A percentile compares a stretch with the other conserved stretches of the same genome.
These are phyloP conservation scores for Phylloscopus whistleri DNA, from an alignment of 2,113 vertebrate species.

Conservation along the genomic window DNA sequence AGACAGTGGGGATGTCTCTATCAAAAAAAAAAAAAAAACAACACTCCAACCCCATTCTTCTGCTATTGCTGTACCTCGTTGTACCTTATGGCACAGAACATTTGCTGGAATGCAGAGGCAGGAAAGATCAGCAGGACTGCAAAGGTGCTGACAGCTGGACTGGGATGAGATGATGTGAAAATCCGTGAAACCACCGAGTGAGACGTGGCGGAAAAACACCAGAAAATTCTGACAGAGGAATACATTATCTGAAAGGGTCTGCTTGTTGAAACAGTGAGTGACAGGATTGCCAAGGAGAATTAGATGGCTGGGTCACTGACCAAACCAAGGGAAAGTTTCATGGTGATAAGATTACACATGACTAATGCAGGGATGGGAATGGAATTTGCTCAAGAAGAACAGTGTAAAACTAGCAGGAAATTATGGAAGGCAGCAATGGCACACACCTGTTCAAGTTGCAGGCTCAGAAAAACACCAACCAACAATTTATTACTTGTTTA, in stretches of 20 bases:
- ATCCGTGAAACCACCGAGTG: neutral
- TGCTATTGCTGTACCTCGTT: neutral
- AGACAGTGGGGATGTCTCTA: neutral
- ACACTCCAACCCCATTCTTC: neutral
- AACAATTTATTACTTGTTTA: neutral
- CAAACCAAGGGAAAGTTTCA: neutral
- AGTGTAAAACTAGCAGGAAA: slow-evolving; percentile 11
- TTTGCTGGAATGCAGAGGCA: neutral
- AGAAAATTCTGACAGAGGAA: neutral
- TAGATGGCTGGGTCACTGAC: neutral
- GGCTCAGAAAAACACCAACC: slow-evolving; percentile 3
- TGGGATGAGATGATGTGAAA: neutral
- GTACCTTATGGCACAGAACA: fast-evolving
- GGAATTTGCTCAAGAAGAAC: slow-evolving; percentile 11
- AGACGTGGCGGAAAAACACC: neutral
- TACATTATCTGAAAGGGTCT: neutral
- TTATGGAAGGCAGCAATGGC: neutral
- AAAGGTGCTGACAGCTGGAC: neutral
- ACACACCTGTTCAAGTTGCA: slow-evolving; percentile 19
- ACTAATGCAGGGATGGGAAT: neutral
- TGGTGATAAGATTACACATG: neutral
- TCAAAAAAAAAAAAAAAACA: neutral
- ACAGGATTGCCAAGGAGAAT: slow-evolving; percentile 3
- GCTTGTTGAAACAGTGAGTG: neutral
- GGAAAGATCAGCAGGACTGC: neutral